A percentile compares a stretch with the other conserved stretches of the same genome.
These are phyloP conservation scores for Cariama cristata DNA, from an alignment of 2,113 vertebrate genomes.

Conservation along the genomic window DNA sequence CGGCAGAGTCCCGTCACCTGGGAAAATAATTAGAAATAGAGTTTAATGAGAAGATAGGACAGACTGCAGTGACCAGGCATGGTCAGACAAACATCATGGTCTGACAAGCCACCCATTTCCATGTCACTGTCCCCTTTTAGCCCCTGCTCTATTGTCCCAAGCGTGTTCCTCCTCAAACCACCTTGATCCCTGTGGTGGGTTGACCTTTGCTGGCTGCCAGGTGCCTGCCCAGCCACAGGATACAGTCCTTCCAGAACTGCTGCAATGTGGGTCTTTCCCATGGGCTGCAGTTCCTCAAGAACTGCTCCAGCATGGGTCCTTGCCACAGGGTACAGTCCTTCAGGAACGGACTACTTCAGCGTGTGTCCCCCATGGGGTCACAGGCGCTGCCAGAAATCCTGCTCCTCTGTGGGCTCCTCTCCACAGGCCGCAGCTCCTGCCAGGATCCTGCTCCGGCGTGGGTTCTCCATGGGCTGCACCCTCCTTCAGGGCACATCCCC, in stretches of 20 bases:
- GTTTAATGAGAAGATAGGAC: not conserved
- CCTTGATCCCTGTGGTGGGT: not conserved
- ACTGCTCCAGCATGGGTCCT: too few species aligned
- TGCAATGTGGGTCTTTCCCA: too few species aligned
- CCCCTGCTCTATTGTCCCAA: not conserved
- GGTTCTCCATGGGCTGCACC: not conserved
- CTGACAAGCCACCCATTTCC: not conserved
- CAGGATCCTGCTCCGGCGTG: not conserved
- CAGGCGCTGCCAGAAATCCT: not conserved
- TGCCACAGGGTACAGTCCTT: too few species aligned
- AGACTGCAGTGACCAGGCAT: not conserved
- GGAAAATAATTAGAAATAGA: not conserved
- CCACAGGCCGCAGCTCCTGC: not conserved
- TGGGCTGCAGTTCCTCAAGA: too few species aligned
- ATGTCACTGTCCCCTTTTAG: not conserved
- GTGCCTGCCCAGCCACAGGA: not conserved
- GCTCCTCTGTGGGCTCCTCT: not conserved
- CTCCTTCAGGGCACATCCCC: not conserved
- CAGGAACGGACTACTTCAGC: too few species aligned
- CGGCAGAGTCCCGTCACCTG: not conserved
- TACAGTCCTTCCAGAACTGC: too few species aligned
- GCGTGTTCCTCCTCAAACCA: not conserved
- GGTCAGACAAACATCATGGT: not conserved
- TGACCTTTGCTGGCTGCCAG: not conserved
- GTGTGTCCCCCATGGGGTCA: too few species aligned